A percentile compares a stretch with the other conserved stretches of the same genome.
These are phyloP conservation scores for Corella eumyota DNA, from an alignment of 23 tunicate genomes.

Conservation along the genomic window DNA sequence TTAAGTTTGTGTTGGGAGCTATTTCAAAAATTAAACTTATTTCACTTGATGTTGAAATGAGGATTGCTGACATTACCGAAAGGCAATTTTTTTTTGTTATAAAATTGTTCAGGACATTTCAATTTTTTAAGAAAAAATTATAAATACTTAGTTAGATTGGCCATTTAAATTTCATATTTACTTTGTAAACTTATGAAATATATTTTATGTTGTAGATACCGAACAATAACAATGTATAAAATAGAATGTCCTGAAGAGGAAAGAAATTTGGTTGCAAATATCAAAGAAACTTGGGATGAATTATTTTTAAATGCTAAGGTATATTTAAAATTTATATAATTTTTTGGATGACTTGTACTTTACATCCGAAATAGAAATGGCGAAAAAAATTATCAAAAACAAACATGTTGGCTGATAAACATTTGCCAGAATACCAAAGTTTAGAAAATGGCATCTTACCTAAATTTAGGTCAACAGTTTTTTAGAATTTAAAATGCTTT, in stretches of 20 bases:
- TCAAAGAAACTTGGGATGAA: conserved; percentile 89
- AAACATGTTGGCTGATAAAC: too few species aligned
- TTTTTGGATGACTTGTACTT: conserved; percentile 1
- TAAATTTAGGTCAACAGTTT: too few species aligned
- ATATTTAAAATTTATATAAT: too few species aligned
- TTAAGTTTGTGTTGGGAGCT: conserved; percentile 67
- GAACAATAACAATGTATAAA: conserved; percentile 73
- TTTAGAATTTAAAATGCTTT: too few species aligned
- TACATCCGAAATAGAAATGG: neutral
- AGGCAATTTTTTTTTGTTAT: conserved; percentile 20
- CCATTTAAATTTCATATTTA: neutral
- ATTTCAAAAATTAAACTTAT: conserved; percentile 69
- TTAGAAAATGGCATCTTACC: too few species aligned
- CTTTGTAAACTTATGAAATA: neutral
- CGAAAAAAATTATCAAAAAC: too few species aligned
- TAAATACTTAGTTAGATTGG: too few species aligned
- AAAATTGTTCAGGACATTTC: too few species aligned
- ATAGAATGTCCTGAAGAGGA: conserved; percentile 71
- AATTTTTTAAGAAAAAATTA: too few species aligned
- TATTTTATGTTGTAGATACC: conserved; percentile 37
- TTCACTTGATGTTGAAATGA: conserved; percentile 82
- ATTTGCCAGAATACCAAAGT: too few species aligned
- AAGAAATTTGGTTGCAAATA: conserved; percentile 39
- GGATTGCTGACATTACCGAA: conserved; percentile 80
- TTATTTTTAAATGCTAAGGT: conserved; percentile 83